Evolutionary conservation across 2,113 vertebrate genomes (phyloP).

Genomic region (Nymphicus hollandicus): DNA sequence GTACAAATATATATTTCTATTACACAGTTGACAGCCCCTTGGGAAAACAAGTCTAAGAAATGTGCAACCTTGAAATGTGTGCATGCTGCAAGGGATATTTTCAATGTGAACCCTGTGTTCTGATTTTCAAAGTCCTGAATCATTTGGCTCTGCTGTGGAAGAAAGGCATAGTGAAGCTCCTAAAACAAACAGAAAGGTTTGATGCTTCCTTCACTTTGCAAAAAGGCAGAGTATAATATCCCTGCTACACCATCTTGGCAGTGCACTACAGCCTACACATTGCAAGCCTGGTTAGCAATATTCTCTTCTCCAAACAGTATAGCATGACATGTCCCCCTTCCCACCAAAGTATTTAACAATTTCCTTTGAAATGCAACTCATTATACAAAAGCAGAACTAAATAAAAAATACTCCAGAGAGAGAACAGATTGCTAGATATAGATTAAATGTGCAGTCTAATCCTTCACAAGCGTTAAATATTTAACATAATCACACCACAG

Average conservation of each 20-base stretch:
- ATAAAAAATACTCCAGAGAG: constrained; percentile 73
- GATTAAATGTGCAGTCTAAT: constrained; percentile 74
- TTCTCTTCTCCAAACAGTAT: not conserved
- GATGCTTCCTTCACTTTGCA: not conserved
- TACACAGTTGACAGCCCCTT: constrained; percentile 35
- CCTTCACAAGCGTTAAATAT: constrained; percentile 79
- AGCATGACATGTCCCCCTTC: not conserved
- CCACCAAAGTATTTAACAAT: constrained; percentile 17
- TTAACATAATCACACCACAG: constrained; percentile 74
- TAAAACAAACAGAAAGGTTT: not conserved
- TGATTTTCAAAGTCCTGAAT: not conserved
- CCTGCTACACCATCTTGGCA: not conserved
- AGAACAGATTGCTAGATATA: constrained; percentile 77
- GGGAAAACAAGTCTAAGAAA: constrained; percentile 45
- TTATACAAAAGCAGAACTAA: constrained; percentile 69
- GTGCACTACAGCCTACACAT: fast-evolving
- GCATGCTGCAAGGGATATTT: not conserved
- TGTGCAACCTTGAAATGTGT: not conserved
- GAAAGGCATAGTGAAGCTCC: not conserved
- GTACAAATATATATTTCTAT: constrained; percentile 20
- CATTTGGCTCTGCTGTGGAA: not conserved
- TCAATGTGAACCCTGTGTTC: constrained; percentile 4
- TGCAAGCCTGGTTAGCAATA: not conserved
- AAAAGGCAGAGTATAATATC: not conserved
- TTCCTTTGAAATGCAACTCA: constrained; percentile 67